Evolutionary conservation across 2,888 invertebrate genomes (phyloP), one percentile per base, ranked within the genome.

Genomic region (Nasonia oneida): DNA sequence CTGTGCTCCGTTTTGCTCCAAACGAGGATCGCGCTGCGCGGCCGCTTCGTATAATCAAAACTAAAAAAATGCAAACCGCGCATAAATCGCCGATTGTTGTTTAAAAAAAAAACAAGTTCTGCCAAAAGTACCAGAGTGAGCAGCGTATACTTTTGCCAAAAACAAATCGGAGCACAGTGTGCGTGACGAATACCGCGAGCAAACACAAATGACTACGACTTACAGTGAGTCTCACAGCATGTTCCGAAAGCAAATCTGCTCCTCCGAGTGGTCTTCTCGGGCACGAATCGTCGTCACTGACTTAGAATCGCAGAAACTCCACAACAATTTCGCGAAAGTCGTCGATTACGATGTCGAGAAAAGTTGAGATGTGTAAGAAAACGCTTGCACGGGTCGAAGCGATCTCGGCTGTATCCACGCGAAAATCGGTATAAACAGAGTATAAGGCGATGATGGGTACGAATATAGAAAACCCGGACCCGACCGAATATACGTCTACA

Each of bases 371-470:
- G n/a, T 10, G 29, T 37, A 14, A n/a, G 39, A 81, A 47, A 57
- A 14, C 79, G 83, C 74, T 74, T 14, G 61, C 83, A 73, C 73
- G n/a, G 15, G 29, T 42, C 79, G 80, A 75, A 75, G 75, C 84
- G 80, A 64, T 50, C 39, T 75, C 18, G 18, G 57, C 1, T 29
- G 47, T 77, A 57, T 75, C 47, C 39, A 23, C 61, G 61, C 29
- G 61, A 70, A 57, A 33, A 47, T 67, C 42, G 64, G 42, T 57
- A 76, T 37, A 64, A 23, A 6, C 76, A 33, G 6, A 70, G 33
- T 37, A 37, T 37, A 37, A 37, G 5, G 5, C n/a, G 39, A 42
- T n/a, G 4, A 6, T 57, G 57, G 15, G 5, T 6, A 57, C 10
- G 42, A 47, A 10, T 39, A 39, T 39, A 33, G 77, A 37, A 64